Conservation (phyloP, 37 sponge, comb jelly and placozoan species). For the Ephydatia muelleri region DNA sequence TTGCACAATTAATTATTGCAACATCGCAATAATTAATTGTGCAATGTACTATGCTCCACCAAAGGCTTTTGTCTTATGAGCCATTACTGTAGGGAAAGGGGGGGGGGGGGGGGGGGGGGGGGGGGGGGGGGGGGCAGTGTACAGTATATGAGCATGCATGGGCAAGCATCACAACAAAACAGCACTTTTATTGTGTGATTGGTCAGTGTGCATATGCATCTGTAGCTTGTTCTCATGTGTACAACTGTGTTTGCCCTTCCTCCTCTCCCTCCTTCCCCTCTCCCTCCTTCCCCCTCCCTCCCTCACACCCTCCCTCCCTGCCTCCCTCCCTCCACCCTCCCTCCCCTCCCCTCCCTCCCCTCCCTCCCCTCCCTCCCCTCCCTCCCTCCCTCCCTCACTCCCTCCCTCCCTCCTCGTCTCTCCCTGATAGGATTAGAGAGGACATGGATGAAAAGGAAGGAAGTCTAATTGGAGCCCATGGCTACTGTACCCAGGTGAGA, state of each 20-base stretch:
- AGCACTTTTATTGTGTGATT: not conserved
- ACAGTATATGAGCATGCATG: not conserved
- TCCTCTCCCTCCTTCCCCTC: not conserved
- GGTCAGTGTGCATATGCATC: not conserved
- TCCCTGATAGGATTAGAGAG: not conserved
- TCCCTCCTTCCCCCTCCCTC: not conserved
- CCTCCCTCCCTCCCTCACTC: not conserved
- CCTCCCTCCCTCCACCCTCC: not conserved
- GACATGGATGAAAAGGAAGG: constrained; percentile 74
- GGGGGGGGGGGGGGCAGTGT: constrained; percentile 4
- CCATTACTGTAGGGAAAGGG: not conserved
- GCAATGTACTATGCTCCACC: not conserved
- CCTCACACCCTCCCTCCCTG: not conserved
- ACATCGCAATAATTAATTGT: no score
- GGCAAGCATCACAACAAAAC: not conserved
- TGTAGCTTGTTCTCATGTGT: not conserved
- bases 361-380: not conserved
- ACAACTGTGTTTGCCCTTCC: not conserved
- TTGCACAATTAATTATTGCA: no score
- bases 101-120: not conserved
- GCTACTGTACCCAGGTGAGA: constrained; percentile 85
- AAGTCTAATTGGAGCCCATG: constrained; percentile 78
- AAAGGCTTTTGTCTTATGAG: not conserved
- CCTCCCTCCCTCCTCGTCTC: not conserved
- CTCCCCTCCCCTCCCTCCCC: not conserved